phyloP scores from a whole-genome alignment of 30 jellyfish, hydroid and myxozoan species.

The Aurelia coerulea region DNA sequence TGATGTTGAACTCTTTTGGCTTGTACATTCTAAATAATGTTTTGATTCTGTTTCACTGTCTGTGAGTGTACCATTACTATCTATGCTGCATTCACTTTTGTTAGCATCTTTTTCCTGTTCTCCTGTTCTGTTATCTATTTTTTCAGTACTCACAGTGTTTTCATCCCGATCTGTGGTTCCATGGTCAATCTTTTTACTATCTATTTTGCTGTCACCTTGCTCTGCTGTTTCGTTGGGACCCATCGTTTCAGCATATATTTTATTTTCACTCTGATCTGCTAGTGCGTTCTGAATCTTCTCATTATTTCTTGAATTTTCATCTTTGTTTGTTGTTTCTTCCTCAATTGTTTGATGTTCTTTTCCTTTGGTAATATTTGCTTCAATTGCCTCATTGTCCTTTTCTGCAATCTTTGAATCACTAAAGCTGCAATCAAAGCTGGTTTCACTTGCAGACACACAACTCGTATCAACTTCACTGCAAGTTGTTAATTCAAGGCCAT shows the following conservation, averaged over 20 bases:
- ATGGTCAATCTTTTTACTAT: neutral
- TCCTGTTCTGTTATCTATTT: neutral
- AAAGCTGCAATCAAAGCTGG: slow-evolving; percentile 1
- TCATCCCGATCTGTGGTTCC: neutral
- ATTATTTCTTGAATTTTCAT: no score
- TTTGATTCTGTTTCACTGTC: neutral
- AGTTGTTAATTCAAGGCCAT: slow-evolving; percentile 10
- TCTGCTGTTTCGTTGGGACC: neutral
- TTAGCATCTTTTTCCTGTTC: no score
- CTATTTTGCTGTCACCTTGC: neutral
- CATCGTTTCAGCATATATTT: neutral
- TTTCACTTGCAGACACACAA: slow-evolving; percentile 36
- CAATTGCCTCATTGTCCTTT: neutral
- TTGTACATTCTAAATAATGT: slow-evolving; percentile 7
- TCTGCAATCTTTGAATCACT: no score
- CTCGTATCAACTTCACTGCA: slow-evolving; percentile 21
- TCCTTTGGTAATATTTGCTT: neutral
- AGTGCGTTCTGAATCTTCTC: no score
- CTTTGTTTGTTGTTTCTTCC: neutral
- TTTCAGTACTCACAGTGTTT: neutral
- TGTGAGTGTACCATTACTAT: neutral
- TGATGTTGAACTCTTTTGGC: slow-evolving; percentile 41
- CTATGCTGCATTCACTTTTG: neutral
- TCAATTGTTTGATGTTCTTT: neutral
- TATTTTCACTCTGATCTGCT: neutral